Conservation (phyloP, 1,140 invertebrate genomes). For the Leptinotarsa defecta region DNA sequence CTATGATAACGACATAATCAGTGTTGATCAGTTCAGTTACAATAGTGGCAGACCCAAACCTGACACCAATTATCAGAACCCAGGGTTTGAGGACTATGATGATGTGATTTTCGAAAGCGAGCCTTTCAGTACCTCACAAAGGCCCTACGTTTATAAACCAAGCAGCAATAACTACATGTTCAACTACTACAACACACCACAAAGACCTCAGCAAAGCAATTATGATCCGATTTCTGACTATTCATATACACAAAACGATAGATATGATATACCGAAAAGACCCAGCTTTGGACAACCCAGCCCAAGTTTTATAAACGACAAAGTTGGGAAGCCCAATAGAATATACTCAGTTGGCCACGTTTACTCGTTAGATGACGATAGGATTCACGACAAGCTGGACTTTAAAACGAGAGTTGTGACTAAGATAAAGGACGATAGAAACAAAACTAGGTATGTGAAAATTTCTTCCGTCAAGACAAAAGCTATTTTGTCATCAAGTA, state of each 20-base stretch:
- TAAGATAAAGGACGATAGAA: conserved; percentile 43
- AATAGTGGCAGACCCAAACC: background rate
- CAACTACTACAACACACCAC: background rate
- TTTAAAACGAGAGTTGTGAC: conserved; percentile 55
- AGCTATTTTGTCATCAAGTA: conserved; percentile 47
- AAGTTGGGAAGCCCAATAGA: background rate
- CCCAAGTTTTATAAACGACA: background rate
- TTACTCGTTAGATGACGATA: conserved; percentile 30
- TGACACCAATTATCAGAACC: background rate
- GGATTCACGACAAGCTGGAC: conserved; percentile 60
- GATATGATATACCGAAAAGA: conserved; percentile 32
- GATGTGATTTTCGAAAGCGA: conserved; percentile 43
- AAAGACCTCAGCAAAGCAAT: conserved; percentile 21
- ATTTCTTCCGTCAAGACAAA: conserved; percentile 47
- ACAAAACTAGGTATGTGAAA: conserved; percentile 47
- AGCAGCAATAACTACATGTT: conserved; percentile 29
- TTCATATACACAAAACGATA: background rate
- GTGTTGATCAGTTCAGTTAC: background rate
- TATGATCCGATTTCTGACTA: conserved; percentile 24
- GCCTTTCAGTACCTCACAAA: conserved; percentile 41
- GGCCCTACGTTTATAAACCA: conserved; percentile 40
- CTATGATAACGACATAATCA: background rate
- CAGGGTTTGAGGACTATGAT: conserved; percentile 3
- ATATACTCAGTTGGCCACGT: conserved; percentile 20
- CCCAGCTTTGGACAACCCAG: conserved; percentile 30